phyloP scores from a whole-genome alignment of 2,113 vertebrate genomes.

The Nipponia nippon region DNA sequence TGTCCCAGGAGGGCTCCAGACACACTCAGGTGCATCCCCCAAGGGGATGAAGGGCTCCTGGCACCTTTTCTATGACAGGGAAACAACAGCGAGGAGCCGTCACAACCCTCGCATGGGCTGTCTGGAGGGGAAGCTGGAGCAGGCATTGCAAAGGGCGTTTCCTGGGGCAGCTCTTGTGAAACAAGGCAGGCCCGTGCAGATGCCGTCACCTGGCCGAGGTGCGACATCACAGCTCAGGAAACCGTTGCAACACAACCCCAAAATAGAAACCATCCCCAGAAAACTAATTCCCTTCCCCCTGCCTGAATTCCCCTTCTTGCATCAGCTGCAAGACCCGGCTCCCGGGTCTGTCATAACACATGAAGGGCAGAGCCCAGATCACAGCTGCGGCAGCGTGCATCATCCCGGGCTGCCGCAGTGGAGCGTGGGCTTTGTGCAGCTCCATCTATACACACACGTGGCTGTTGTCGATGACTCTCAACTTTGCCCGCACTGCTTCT shows the following conservation, averaged over 20 bases:
- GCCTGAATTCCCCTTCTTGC: not conserved
- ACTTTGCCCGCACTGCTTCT: not conserved
- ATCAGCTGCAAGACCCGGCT: not conserved
- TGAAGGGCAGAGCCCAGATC: not conserved
- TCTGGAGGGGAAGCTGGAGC: not conserved
- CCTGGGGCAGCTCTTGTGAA: not conserved
- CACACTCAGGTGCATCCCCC: accelerated
- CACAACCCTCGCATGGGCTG: accelerated
- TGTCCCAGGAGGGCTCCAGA: not conserved
- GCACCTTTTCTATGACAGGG: accelerated
- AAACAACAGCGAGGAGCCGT: accelerated
- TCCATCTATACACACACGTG: accelerated
- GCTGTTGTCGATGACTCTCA: not conserved
- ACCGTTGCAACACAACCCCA: not conserved
- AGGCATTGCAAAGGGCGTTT: accelerated
- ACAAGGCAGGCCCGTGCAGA: not conserved
- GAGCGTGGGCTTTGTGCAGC: not conserved
- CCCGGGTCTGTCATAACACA: not conserved
- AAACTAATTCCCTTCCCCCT: not conserved
- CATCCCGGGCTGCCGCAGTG: not conserved
- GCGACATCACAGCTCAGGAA: not conserved
- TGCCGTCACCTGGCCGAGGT: not conserved
- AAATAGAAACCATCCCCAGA: not conserved
- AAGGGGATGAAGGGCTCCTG: accelerated
- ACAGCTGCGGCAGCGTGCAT: not conserved